These are phyloP conservation scores for Drepana arcuata DNA, from an alignment of 1,140 invertebrate species.

Conservation along the genomic window DNA sequence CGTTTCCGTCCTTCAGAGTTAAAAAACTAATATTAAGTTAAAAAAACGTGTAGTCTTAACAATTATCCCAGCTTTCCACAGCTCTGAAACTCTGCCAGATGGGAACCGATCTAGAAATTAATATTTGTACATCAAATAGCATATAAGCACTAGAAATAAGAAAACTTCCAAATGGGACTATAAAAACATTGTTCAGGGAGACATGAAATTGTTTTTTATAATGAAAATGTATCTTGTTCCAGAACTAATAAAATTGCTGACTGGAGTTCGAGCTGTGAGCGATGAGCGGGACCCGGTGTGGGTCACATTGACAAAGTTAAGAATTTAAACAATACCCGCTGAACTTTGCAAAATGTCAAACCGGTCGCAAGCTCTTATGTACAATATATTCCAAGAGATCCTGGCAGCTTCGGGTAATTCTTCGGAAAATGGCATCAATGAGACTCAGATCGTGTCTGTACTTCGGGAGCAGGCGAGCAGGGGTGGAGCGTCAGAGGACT, in stretches of 20 bases:
- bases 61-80: constrained; percentile 3
- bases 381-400: constrained; percentile 59
- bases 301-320: too few relatives aligned
- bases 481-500: constrained; percentile 26
- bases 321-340: too few relatives aligned
- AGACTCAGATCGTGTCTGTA: constrained; percentile 43
- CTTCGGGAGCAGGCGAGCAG: constrained; percentile 40
- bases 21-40: too few relatives aligned
- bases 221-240: constrained; percentile 4
- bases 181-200: background rate
- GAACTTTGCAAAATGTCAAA: constrained; percentile 47
- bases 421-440: constrained; percentile 39
- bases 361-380: constrained; percentile 45
- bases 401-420: constrained; percentile 47
- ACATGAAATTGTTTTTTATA: constrained; percentile 1
- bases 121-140: constrained; percentile 3
- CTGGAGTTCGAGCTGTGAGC: too few relatives aligned
- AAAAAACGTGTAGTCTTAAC: constrained; percentile 2
- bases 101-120: constrained; percentile 10
- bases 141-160: background rate
- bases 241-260: constrained; percentile 2
- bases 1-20: too few relatives aligned
- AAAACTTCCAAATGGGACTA: background rate
- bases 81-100: constrained; percentile 5
- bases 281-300: too few relatives aligned